Conservation (phyloP, 2,113 vertebrate species). For the Gymnogyps californianus region DNA sequence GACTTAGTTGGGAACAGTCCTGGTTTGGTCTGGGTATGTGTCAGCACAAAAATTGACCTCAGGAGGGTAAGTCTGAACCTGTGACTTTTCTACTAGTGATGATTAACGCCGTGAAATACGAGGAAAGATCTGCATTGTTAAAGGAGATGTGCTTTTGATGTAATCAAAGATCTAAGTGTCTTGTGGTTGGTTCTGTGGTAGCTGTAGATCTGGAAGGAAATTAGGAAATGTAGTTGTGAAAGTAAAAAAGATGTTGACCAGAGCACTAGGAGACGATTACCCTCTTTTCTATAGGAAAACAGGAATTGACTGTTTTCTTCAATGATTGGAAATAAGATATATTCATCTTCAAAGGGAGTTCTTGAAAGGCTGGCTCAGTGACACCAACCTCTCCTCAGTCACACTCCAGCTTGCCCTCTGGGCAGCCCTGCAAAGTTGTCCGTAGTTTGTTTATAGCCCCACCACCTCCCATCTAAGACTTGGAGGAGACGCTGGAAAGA, state of each 20-base stretch:
- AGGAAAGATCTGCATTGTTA: not conserved
- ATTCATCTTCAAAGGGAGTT: not conserved
- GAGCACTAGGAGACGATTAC: not conserved
- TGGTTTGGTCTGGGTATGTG: not conserved
- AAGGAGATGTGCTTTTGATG: not conserved
- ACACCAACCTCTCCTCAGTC: not conserved
- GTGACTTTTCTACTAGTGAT: slow-evolving; percentile 13
- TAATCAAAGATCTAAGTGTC: not conserved
- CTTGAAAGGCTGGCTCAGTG: not conserved
- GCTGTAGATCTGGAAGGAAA: slow-evolving; percentile 4
- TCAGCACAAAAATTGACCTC: slow-evolving; percentile 38
- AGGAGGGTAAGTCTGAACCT: not conserved
- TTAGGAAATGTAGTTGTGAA: slow-evolving; percentile 35
- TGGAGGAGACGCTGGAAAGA: not conserved
- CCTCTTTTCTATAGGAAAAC: not conserved
- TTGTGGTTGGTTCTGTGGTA: not conserved
- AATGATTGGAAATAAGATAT: not conserved
- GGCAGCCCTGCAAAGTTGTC: not conserved
- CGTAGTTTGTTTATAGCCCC: not conserved
- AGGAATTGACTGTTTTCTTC: not conserved
- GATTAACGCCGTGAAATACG: not conserved
- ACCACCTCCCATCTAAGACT: not conserved
- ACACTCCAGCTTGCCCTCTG: not conserved
- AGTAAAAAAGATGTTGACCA: not conserved
- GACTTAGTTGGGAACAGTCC: slow-evolving; percentile 31